These are phyloP conservation scores for Nautilus pompilius DNA, from an alignment of 1,140 invertebrate genomes.

Conservation along the genomic window DNA sequence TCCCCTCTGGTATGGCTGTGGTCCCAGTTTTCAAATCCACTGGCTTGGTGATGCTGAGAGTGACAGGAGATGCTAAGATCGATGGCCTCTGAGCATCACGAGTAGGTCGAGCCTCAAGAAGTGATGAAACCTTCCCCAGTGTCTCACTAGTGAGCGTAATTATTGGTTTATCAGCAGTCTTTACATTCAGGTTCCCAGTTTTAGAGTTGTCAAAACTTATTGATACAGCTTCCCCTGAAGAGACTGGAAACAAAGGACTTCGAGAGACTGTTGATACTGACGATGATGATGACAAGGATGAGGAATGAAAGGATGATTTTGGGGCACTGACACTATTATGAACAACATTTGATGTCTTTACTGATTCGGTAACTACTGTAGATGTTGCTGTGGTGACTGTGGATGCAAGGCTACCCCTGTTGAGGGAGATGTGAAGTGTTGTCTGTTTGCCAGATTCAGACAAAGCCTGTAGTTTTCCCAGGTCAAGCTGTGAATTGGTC, in stretches of 20 bases:
- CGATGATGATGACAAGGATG: too few relatives aligned
- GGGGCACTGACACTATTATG: too few relatives aligned
- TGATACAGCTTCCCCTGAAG: too few relatives aligned
- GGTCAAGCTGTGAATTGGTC: constrained; percentile 1
- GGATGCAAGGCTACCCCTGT: neutral
- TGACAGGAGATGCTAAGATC: neutral
- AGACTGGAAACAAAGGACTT: too few relatives aligned
- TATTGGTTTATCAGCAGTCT: too few relatives aligned
- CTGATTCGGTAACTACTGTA: neutral
- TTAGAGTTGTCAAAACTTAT: too few relatives aligned
- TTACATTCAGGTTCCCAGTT: too few relatives aligned
- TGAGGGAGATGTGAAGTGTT: constrained; percentile 3
- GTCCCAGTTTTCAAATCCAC: neutral
- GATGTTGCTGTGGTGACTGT: neutral
- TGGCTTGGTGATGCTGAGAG: neutral
- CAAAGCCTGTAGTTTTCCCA: constrained; percentile 4
- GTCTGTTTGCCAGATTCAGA: constrained; percentile 2
- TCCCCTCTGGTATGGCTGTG: neutral
- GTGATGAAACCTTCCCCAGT: constrained; percentile 35
- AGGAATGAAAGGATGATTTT: too few relatives aligned
- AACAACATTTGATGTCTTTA: neutral
- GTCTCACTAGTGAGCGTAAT: constrained; percentile 13
- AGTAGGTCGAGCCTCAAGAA: too few relatives aligned
- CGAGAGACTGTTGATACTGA: too few relatives aligned
- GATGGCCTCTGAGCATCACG: too few relatives aligned